Evolutionary conservation across 2,888 invertebrate species (phyloP), one percentile per base, ranked within the genome.

Genomic region (Archips crataeganus): DNA sequence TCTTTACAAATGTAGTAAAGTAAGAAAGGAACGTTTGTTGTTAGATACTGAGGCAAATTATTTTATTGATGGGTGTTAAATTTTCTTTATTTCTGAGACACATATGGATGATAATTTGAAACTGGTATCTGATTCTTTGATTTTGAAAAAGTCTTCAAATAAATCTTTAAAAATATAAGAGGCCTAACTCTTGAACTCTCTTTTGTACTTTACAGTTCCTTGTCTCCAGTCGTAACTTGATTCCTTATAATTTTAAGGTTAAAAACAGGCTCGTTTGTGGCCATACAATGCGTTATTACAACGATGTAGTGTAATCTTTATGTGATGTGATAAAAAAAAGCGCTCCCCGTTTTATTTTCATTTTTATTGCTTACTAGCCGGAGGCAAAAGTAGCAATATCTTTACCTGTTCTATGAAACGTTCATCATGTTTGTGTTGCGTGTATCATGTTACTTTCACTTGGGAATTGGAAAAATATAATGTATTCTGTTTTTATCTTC

Each of bases 301-400:
- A 65, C 69, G 66, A 67, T 64, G 64, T 64, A 64, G 73, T 70
- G 69, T 65, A 51, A 74, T 62, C 74, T 70, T 66, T 66, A 74
- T 70, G 51, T 74, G 62, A 66, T 36, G 62, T 59, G 61, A 74
- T 74, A 74, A 74, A 74, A 69, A n/a, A 71, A 13, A 71, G 32
- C 47, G 36, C 32, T 66, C 51, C 47, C 9, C 62, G 54, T 51
- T 74, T 74, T 74, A 74, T 74, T 74, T 65, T 51, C 64, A 60
- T 74, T 68, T 68, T 75, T 75, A 75, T 71, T 75, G 60, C 68
- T 45, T 23, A 57, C 74, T 72, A 54, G 68, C 72, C 67, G 42
- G 34, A 45, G 64, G 68, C 63, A 10, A 45, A 39, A 71, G 59
- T 45, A 72, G 34, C 68, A 39, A 68, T 68, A 49, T 59, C 15